Base-by-base conservation (phyloP, 1,140 invertebrate species). In the Ips typographus region DNA sequence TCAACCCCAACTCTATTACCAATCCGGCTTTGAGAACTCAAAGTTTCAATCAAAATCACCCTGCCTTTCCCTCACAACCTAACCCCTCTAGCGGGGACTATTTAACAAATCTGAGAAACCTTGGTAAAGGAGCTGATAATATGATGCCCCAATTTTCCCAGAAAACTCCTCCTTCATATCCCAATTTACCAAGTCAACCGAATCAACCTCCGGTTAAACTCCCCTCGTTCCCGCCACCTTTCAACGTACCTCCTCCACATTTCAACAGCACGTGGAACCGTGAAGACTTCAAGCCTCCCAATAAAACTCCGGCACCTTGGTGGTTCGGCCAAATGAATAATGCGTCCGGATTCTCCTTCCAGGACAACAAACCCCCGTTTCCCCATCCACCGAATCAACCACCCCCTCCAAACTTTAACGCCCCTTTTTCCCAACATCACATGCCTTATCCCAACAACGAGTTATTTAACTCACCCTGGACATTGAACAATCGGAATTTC, bases 21-120 rank as follows among this genome's bases (percentile, higher is more conserved):
- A 40, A 49, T 58, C 68, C 53, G 1, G 61, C 68, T 8, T 62
- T 70, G 37, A 51, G 75, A 60, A 72, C 68, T 6, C 74, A 72
- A 61, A 68, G 56, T 41, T 75, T 76, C 49, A 74, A 73, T 51
- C 74, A 76, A 65, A 75, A 74, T 52, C 68, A 68, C 22, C 70
- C 69, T 4, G 63, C 70, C 1, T 74, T 74, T 47, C 71, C 73
- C 3, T 44, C 59, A 22, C 57, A 58, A 49, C 51, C 72, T 2
- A 47, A 44, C 36, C 52, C 59, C 39, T 36, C 65, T 6, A 64
- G 67, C 43, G 65, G 55, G 3, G 73, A 76, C 44, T 74, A 73
- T 44, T 65, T 74, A 3, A 72, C 72, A 5, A 71, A 67, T 39
- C 58, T 74, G 8, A 58, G 73, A 5, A 74, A 75, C 56, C 37